A percentile compares a stretch with the other conserved stretches of the same genome.
Evolutionary conservation across 2,888 invertebrate species (phyloP).

Genomic region (Metopia argyrocephala): DNA sequence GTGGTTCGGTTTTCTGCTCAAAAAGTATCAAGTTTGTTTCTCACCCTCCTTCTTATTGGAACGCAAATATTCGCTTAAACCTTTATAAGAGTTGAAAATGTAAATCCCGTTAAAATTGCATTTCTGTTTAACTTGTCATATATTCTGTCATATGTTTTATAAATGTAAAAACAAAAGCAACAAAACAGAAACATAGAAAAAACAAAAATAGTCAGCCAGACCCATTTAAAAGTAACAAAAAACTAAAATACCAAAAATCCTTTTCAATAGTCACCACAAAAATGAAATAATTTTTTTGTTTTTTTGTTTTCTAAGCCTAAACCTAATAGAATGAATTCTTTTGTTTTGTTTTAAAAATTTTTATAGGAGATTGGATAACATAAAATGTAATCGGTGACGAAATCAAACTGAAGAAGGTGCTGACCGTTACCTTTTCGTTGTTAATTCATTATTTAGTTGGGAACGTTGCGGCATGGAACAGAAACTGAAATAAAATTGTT

Average conservation of each 20-base stretch:
- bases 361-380: too few species aligned
- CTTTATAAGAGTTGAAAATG: constrained; percentile 41
- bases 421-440: too few species aligned
- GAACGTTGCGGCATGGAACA: too few species aligned
- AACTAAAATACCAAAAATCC: constrained; percentile 52
- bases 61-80: constrained; percentile 8
- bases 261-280: constrained; percentile 56
- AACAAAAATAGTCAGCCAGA: constrained; percentile 31
- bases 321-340: neutral
- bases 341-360: too few species aligned
- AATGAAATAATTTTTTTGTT: constrained; percentile 48
- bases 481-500: too few species aligned
- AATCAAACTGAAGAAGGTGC: neutral
- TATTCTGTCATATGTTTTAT: constrained; percentile 58
- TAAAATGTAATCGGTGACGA: too few species aligned
- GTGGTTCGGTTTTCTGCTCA: constrained; percentile 13
- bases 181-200: neutral
- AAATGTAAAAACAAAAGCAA: constrained; percentile 9
- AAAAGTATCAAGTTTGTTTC: neutral
- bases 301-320: neutral
- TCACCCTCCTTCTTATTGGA: neutral
- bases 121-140: constrained; percentile 63
- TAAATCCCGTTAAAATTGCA: constrained; percentile 65
- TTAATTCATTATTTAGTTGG: too few species aligned
- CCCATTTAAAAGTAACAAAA: constrained; percentile 40